A percentile compares a stretch with the other conserved stretches of the same genome.
These are phyloP conservation scores for Platycheirus rosarum DNA, from an alignment of 2,888 invertebrate genomes.

Conservation along the genomic window DNA sequence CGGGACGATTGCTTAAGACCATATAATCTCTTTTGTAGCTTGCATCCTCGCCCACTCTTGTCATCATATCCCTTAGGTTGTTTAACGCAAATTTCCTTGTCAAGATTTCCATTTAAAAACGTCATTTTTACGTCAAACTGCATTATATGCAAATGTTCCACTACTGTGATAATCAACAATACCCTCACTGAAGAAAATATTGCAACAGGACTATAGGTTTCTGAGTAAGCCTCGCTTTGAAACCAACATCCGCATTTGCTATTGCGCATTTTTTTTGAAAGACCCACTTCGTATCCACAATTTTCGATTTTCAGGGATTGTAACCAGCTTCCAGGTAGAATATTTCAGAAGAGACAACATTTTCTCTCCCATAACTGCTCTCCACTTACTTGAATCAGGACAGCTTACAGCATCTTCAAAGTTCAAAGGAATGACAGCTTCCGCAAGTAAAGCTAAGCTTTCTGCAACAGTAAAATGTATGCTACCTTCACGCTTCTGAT, in stretches of 20 bases:
- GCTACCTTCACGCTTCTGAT: not conserved
- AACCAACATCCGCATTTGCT: not conserved
- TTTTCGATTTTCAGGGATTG: conserved; percentile 4
- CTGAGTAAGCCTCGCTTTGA: conserved; percentile 1
- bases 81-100: conserved; percentile 53
- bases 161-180: conserved; percentile 29
- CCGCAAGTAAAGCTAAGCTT: conserved; percentile 2
- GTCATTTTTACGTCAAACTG: conserved; percentile 58
- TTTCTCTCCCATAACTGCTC: not conserved
- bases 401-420: conserved; percentile 6
- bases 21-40: conserved; percentile 67
- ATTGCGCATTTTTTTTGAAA: conserved; percentile 5
- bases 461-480: not conserved
- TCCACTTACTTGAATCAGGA: conserved; percentile 10
- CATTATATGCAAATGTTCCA: conserved; percentile 25
- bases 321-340: not conserved
- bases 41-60: conserved; percentile 60
- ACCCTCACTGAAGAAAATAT: not conserved
- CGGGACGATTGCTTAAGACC: conserved; percentile 73
- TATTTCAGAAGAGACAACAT: not conserved
- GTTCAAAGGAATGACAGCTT: not conserved
- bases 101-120: conserved; percentile 52
- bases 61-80: conserved; percentile 65
- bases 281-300: conserved; percentile 22
- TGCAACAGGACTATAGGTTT: conserved; percentile 18